phyloP scores from a whole-genome alignment of 2,797 vertebrate genomes.

The Taeniopygia guttata region DNA sequence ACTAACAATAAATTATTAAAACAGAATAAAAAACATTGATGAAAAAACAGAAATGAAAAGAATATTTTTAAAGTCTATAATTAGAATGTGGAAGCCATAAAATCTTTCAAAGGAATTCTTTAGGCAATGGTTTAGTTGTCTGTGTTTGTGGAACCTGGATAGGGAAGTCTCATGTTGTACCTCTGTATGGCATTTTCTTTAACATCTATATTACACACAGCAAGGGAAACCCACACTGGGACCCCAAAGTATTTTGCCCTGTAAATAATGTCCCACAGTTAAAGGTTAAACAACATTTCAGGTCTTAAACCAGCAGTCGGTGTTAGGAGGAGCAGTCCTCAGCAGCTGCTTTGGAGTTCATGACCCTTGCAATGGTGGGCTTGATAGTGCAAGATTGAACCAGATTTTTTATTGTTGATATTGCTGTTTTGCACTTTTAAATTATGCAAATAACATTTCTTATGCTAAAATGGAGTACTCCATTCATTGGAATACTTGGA shows the following conservation, averaged over 20 bases:
- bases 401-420: background rate
- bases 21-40: background rate
- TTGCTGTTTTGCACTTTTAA: background rate
- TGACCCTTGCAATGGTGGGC: background rate
- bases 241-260: background rate
- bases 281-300: background rate
- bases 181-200: background rate
- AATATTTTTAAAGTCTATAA: background rate
- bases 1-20: background rate
- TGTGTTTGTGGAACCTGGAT: background rate
- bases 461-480: background rate
- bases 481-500: background rate
- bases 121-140: background rate
- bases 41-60: background rate
- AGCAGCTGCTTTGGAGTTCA: background rate
- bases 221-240: background rate
- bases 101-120: background rate
- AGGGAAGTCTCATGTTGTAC: background rate
- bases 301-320: background rate
- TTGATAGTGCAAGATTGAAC: background rate
- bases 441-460: background rate
- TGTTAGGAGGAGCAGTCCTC: background rate
- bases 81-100: background rate
- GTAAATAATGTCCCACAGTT: rapidly evolving
- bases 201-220: background rate